Evolutionary conservation across 2,888 invertebrate species (phyloP).

Genomic region (Ophonus ardosiacus): DNA sequence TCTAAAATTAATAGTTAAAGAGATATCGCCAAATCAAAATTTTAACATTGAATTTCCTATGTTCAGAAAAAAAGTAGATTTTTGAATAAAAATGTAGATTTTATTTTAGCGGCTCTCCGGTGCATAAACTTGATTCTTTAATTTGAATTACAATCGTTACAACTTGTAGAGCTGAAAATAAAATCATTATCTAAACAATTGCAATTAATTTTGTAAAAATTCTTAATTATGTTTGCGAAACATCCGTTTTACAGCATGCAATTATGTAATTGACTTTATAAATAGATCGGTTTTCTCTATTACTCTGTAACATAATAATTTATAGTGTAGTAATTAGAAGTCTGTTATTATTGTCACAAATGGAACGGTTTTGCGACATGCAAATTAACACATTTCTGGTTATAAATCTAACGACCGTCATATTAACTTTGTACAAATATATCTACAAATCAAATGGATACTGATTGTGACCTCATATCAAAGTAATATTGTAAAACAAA

Average conservation of each 20-base stretch:
- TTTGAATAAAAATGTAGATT: no score
- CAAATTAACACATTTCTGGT: background rate
- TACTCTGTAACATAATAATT: background rate
- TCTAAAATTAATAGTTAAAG: no score
- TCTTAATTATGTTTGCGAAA: background rate
- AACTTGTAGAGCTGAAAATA: no score
- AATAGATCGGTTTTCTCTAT: conserved; percentile 2
- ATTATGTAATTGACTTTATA: conserved; percentile 8
- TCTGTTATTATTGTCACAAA: background rate
- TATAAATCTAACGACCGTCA: background rate
- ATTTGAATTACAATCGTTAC: no score
- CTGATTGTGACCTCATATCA: background rate
- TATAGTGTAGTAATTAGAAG: background rate
- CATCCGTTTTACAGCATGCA: background rate
- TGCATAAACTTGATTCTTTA: background rate
- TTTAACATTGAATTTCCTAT: no score
- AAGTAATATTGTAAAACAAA: no score
- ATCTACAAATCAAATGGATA: background rate
- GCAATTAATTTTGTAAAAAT: background rate
- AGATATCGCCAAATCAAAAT: no score
- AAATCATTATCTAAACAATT: background rate
- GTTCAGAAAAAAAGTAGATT: no score
- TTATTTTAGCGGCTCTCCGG: background rate
- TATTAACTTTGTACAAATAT: background rate
- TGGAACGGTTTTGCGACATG: background rate